These are phyloP conservation scores for Siphlonurus alternatus DNA, from an alignment of 2,888 invertebrate genomes.

Conservation along the genomic window DNA sequence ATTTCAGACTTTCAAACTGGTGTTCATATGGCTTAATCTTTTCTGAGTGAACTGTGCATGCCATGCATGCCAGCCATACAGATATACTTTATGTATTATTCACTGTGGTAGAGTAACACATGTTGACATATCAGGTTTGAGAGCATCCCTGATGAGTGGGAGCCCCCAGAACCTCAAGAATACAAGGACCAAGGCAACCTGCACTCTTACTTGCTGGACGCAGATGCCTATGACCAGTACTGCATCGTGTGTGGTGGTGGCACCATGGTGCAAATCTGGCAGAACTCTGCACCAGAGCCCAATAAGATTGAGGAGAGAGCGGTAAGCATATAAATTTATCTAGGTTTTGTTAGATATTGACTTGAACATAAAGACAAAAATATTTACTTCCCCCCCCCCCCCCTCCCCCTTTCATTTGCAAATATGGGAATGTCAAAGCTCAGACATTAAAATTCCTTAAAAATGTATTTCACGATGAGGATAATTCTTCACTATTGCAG, in stretches of 20 bases:
- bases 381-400: not conserved
- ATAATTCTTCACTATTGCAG: too few species aligned
- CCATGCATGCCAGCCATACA: not conserved
- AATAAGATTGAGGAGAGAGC: slow-evolving; percentile 61
- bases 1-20: not conserved
- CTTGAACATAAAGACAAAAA: not conserved
- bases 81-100: too few species aligned
- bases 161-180: slow-evolving; percentile 70
- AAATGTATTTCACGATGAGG: too few species aligned
- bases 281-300: slow-evolving; percentile 80
- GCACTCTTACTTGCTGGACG: slow-evolving; percentile 81
- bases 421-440: not conserved
- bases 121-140: slow-evolving; percentile 64
- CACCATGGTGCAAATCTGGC: slow-evolving; percentile 68
- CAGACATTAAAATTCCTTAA: not conserved
- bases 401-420: not conserved
- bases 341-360: slow-evolving; percentile 4
- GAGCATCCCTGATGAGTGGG: slow-evolving; percentile 84
- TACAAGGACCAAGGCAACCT: slow-evolving; percentile 87
- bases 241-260: slow-evolving; percentile 74
- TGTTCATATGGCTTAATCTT: not conserved
- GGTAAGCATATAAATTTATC: slow-evolving; percentile 28
- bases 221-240: slow-evolving; percentile 93
- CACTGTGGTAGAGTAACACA: too few species aligned
- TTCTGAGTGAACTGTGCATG: not conserved